phyloP scores from a whole-genome alignment of 2,888 invertebrate species.

The Patella depressa region DNA sequence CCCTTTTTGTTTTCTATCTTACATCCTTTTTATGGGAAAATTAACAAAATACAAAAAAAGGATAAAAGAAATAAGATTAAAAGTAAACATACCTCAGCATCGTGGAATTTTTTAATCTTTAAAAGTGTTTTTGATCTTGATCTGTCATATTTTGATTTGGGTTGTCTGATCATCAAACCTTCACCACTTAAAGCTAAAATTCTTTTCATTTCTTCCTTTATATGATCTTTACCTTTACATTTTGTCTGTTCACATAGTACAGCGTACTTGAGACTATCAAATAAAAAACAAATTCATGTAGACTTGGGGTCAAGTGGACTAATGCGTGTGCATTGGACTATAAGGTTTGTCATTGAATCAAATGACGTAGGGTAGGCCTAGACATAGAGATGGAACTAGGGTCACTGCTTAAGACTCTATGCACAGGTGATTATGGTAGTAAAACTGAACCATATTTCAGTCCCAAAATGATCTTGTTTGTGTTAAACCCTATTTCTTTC shows the following conservation, averaged over 20 bases:
- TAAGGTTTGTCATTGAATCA: too few species aligned
- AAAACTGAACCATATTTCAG: too few species aligned
- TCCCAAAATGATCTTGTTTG: too few species aligned
- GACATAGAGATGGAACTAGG: too few species aligned
- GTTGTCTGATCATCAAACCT: constrained; percentile 66
- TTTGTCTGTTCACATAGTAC: constrained; percentile 58
- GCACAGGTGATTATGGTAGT: too few species aligned
- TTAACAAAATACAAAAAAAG: not conserved
- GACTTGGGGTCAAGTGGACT: too few species aligned
- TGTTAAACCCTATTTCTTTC: constrained; percentile 26
- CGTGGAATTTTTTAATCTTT: constrained; percentile 68
- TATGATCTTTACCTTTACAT: constrained; percentile 56
- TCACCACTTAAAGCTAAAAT: constrained; percentile 64
- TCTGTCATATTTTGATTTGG: constrained; percentile 62
- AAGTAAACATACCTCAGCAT: constrained; percentile 60
- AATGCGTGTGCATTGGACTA: too few species aligned
- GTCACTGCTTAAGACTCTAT: too few species aligned
- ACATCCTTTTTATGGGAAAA: not conserved
- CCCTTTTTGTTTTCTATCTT: not conserved
- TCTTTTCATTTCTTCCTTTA: constrained; percentile 59
- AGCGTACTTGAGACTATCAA: constrained; percentile 53
- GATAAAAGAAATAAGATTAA: not conserved
- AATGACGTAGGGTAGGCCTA: too few species aligned
- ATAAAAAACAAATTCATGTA: too few species aligned
- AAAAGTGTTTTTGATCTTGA: constrained; percentile 61